Evolutionary conservation across 2,797 vertebrate genomes (phyloP), one percentile per base, ranked within the genome.

Genomic region (Lithobates pipiens): DNA sequence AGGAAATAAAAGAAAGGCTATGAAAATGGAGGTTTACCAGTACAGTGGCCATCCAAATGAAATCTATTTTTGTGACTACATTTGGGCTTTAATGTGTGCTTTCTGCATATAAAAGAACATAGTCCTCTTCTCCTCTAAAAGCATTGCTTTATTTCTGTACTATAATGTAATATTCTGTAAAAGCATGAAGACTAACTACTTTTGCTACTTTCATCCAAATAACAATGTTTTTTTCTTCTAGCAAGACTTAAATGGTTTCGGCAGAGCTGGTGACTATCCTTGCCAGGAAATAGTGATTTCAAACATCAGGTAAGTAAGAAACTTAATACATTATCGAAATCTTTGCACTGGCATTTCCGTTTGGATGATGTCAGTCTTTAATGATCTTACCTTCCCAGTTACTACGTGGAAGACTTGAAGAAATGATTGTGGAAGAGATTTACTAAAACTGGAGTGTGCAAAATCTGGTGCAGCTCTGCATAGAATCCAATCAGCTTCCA

Each of bases 191-290:
- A 23, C 21, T 23, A 61, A 13, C 18, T 61, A 61, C 21, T 9
- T 61, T 61, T 61, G 18, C 54, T 61, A 61, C 21, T 5, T 23
- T 61, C 54, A n/a, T 61, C 6, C 1, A 8, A 61, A 23, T 61
- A 61, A 61, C 21, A 61, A 18, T 61, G 0, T 81, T 25, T 82
- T 54, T 18, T 86, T 86, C 15, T 54, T 83, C 23, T 11, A 86
- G 85, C 80, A 83, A 79, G 77, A 42, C 54, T 23, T 65, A 57
- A 78, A 83, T 83, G 76, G 80, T 68, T 68, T 79, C 69, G 67
- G 32, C 69, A 77, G 36, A 86, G 61, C 32, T 32, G 74, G 32
- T 39, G 36, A 42, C 16, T 79, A 32, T 54, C 36, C 46, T 77
- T 86, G 67, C 34, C 68, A 77, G 70, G 67, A 83, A 42, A 7